These are phyloP conservation scores for Sturnira hondurensis DNA, from an alignment of 2,113 vertebrate genomes.

Conservation along the genomic window DNA sequence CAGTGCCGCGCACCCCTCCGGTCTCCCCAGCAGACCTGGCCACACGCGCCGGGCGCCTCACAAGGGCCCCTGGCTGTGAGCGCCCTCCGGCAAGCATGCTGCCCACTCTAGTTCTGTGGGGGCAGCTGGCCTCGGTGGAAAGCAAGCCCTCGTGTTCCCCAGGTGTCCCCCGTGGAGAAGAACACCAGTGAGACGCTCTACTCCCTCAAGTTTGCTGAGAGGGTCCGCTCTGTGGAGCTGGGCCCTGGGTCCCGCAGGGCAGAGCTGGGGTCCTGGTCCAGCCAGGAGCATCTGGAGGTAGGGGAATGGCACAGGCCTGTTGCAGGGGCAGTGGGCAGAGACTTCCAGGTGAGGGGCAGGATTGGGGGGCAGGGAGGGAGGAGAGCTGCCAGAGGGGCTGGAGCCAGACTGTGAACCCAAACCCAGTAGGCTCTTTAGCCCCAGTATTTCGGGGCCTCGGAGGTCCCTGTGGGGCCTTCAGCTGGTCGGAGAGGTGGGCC, in stretches of 20 bases:
- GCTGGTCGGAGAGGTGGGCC: neutral
- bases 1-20: neutral
- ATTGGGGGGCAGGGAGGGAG: too few relatives aligned
- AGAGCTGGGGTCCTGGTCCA: constrained; percentile 86
- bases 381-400: neutral
- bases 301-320: accelerated
- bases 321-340: neutral
- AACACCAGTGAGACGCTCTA: constrained; percentile 93
- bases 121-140: neutral
- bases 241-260: constrained; percentile 81
- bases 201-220: constrained; percentile 95
- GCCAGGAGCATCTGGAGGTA: constrained; percentile 94
- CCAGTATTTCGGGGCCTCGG: neutral
- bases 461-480: neutral
- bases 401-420: neutral
- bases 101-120: neutral
- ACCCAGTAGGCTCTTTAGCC: neutral
- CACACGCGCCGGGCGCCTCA: too few relatives aligned
- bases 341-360: neutral
- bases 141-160: neutral
- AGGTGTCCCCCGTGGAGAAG: constrained; percentile 90
- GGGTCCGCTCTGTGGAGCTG: constrained; percentile 93
- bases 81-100: neutral
- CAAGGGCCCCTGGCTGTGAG: too few relatives aligned
- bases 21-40: neutral